Base-by-base conservation (phyloP, 2,888 invertebrate species). In the Penaeus monodon region DNA sequence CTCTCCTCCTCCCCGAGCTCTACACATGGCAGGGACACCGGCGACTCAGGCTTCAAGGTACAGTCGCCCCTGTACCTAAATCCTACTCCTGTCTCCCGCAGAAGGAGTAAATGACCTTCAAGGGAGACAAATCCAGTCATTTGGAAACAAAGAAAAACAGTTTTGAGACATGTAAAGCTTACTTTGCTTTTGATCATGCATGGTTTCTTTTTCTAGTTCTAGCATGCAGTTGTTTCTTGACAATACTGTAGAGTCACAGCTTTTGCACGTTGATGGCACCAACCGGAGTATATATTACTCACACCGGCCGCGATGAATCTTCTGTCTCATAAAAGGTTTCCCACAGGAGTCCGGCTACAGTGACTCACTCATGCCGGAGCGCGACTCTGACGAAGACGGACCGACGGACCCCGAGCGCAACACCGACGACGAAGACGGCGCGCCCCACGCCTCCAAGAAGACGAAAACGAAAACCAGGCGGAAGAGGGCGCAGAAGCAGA, bases 31-130 rank as follows among this genome's bases (percentile, higher is more conserved):
- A 84, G 88, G 63, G 88, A 88, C 84, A 88, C 88, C 68, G 84
- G 88, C 74, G 84, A 88, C 81, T 88, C 88, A 66, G 88, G 88
- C 77, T 84, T 83, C 88, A 88, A 88, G 88, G 88, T 88, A 88
- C 33, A 70, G 70, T 70, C 33, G 29, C n/a, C 57, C 57, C 57
- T 57, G 27, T 57, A 38, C 27, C 44, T 77, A 77, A 27, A 49
- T 70, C 49, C 44, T 29, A 44, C 38, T 70, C 57, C 29, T 49
- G 68, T 57, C 82, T 82, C 82, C 73, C 20, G 17, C 22, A 73
- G 49, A 68, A 49, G 49, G 73, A 82, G 70, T 63, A 38, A 44
- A 44, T 38, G 77, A 77, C 77, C 57, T 57, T 77, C 38, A 77
- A 44, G 77, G 77, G 57, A 57, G 27, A 44, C 27, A 22, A 44